Percentiles rank a stretch among this genome's conserved stretches.
Conservation (phyloP, 2,888 invertebrate genomes). For the Papilio elwesi region DNA sequence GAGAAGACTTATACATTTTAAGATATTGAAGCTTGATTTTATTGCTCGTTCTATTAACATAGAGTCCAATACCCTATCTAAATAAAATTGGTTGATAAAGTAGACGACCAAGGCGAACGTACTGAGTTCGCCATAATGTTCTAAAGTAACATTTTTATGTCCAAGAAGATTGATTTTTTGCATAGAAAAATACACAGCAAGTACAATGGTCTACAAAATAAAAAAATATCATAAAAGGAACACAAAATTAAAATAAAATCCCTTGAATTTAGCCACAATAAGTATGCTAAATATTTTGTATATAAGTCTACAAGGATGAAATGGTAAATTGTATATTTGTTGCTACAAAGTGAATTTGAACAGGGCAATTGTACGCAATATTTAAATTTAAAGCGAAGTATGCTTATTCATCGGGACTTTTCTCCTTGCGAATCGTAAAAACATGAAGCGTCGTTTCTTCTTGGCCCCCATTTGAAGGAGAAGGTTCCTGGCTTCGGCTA, state of each 20-base stretch:
- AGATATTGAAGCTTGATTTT: background rate
- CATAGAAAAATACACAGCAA: too few species aligned
- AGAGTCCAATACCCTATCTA: background rate
- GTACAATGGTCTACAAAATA: too few species aligned
- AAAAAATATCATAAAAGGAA: background rate
- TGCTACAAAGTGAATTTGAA: conserved; percentile 45
- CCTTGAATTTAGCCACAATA: too few species aligned
- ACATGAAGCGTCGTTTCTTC: conserved; percentile 88
- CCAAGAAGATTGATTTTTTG: too few species aligned
- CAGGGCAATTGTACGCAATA: conserved; percentile 46
- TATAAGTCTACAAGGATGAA: background rate
- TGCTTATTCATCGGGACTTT: conserved; percentile 86
- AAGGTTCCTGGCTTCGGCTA: conserved; percentile 87
- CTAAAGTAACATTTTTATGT: too few species aligned
- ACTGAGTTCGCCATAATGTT: too few species aligned
- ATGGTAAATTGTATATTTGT: background rate
- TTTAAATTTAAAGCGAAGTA: conserved; percentile 63
- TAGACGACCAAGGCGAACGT: too few species aligned
- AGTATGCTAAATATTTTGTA: background rate
- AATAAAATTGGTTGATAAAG: too few species aligned
- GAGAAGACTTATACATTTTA: background rate
- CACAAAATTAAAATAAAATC: background rate
- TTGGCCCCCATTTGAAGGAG: conserved; percentile 88
- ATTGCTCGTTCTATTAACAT: background rate
- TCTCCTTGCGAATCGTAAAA: conserved; percentile 88